Evolutionary conservation across 2,113 vertebrate species (phyloP).

Genomic region (Mola mola): DNA sequence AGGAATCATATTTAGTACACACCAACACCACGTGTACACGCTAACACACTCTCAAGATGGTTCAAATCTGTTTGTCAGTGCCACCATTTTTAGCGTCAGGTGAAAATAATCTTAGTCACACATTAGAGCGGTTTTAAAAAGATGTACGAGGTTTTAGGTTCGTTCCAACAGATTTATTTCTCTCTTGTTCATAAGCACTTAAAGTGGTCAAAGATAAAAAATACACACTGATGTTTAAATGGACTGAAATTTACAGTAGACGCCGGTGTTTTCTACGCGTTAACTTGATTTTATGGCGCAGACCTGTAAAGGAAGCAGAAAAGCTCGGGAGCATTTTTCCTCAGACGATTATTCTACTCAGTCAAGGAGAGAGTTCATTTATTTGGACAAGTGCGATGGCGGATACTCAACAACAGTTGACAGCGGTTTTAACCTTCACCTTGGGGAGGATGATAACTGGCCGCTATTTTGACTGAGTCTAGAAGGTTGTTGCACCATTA

Average conservation of each 20-base stretch:
- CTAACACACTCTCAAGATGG: not conserved
- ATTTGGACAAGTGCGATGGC: not conserved
- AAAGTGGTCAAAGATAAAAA: no score
- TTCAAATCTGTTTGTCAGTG: not conserved
- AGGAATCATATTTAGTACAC: no score
- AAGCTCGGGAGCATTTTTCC: not conserved
- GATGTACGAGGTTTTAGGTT: no score
- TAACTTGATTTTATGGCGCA: no score
- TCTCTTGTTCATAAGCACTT: no score
- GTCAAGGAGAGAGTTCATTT: not conserved
- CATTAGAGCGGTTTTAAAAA: no score
- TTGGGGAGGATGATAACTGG: conserved; percentile 9
- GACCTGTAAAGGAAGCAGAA: not conserved
- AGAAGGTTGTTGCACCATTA: conserved; percentile 34
- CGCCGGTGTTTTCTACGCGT: no score
- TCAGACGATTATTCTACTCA: not conserved
- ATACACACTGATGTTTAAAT: no score
- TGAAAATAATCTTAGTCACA: no score
- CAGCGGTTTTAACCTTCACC: conserved; percentile 26
- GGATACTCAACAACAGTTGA: not conserved
- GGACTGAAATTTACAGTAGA: no score
- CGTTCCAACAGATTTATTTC: no score
- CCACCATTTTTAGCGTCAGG: no score
- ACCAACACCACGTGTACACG: conserved; percentile 7
- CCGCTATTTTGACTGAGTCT: conserved; percentile 16